Percentiles rank a stretch among this genome's conserved stretches.
Evolutionary conservation across 2,797 vertebrate genomes (phyloP).

Genomic region (Silurus lanzhouensis): DNA sequence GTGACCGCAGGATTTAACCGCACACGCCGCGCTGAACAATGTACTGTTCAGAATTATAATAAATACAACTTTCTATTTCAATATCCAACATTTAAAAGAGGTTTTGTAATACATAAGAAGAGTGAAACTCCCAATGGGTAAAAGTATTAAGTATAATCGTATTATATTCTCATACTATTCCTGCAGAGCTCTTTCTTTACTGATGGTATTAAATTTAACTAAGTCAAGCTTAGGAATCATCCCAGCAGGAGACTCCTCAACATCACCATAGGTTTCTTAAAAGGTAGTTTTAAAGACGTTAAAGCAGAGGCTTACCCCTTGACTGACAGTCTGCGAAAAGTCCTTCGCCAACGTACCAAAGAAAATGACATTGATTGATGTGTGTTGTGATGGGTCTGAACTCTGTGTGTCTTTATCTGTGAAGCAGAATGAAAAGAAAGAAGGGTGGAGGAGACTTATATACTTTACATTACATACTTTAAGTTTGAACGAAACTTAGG

Average conservation of each 20-base stretch:
- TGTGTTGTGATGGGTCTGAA: constrained; percentile 38
- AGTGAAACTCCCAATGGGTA: neutral
- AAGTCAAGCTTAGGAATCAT: constrained; percentile 23
- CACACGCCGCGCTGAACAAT: neutral
- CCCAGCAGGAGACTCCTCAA: neutral
- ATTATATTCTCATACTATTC: constrained; percentile 8
- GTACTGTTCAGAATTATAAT: constrained; percentile 2
- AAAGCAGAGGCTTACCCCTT: constrained; percentile 64
- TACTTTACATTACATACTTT: neutral
- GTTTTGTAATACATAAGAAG: neutral
- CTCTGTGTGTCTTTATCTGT: constrained; percentile 63
- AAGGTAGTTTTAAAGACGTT: constrained; percentile 27
- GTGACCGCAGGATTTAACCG: constrained; percentile 4
- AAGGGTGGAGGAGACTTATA: neutral
- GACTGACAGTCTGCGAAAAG: constrained; percentile 65
- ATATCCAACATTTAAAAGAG: neutral
- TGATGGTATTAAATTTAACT: constrained; percentile 13
- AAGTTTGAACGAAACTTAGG: neutral
- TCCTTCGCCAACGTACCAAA: constrained; percentile 69
- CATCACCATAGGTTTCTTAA: constrained; percentile 25
- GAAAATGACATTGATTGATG: constrained; percentile 69
- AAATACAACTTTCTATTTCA: constrained; percentile 1
- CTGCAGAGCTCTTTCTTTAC: neutral
- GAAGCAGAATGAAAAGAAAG: constrained; percentile 36
- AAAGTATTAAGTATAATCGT: constrained; percentile 10